phyloP scores from a whole-genome alignment of 2,888 invertebrate genomes.

The Acronicta leporina region DNA sequence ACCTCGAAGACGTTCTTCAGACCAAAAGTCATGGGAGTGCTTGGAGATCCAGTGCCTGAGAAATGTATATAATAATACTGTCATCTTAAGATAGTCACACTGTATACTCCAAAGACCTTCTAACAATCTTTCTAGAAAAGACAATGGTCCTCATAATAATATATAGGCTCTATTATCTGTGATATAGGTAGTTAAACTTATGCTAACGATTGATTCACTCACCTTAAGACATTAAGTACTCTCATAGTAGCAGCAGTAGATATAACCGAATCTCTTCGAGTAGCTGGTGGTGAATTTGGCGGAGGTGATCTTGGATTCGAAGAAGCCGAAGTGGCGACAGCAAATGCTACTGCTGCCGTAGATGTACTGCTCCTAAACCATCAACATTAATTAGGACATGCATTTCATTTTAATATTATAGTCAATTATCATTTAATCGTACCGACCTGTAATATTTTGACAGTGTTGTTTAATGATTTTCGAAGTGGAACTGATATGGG shows the following conservation, averaged over 20 bases:
- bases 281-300: conserved; percentile 84
- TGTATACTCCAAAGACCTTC: background rate
- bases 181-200: too few species aligned
- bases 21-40: conserved; percentile 96
- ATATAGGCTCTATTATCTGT: background rate
- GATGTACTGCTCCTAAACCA: conserved; percentile 93
- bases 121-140: too few species aligned
- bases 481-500: conserved; percentile 6
- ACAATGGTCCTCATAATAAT: too few species aligned
- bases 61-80: background rate
- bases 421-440: background rate
- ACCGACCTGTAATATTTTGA: conserved; percentile 3
- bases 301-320: conserved; percentile 93
- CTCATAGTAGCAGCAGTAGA: conserved; percentile 98
- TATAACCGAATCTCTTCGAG: conserved; percentile 92
- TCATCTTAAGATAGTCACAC: background rate
- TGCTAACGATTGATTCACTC: conserved; percentile 4
- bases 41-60: conserved; percentile 96
- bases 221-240: conserved; percentile 95
- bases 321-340: conserved; percentile 96
- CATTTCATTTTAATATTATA: background rate
- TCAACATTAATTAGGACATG: conserved; percentile 27
- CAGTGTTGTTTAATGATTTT: conserved; percentile 4
- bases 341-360: conserved; percentile 96
- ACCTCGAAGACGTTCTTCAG: conserved; percentile 92